phyloP scores from a whole-genome alignment of 2,797 vertebrate genomes.

The Lepus townsendii region DNA sequence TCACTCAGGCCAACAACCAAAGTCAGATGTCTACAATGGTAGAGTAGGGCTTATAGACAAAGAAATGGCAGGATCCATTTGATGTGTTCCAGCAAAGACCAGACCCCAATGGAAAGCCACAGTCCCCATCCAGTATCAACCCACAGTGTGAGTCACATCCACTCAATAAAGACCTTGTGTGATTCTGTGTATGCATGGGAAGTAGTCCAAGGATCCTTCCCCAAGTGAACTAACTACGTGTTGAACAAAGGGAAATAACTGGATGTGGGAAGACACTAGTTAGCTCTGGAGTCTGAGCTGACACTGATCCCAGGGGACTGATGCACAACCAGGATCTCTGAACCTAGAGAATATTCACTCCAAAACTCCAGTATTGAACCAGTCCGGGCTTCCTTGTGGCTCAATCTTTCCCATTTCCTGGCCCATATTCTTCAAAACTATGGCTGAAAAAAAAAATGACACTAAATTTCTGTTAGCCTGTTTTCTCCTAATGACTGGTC shows the following conservation, averaged over 20 bases:
- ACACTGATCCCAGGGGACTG: not conserved
- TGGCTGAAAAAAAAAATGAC: not conserved
- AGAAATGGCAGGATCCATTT: not conserved
- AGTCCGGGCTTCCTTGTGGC: not conserved
- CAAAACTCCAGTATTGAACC: not conserved
- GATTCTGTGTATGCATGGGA: not conserved
- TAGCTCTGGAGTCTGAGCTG: not conserved
- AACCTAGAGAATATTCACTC: not conserved
- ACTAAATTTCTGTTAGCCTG: not conserved
- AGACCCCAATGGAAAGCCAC: not conserved
- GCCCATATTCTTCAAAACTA: not conserved
- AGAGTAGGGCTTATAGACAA: not conserved
- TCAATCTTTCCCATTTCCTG: not conserved
- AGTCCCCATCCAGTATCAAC: not conserved
- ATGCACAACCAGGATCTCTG: not conserved
- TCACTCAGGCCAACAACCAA: not conserved
- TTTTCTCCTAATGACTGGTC: not conserved
- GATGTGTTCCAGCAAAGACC: not conserved
- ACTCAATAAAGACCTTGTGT: not conserved
- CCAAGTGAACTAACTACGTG: not conserved
- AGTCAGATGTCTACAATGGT: not conserved
- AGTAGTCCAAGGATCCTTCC: not conserved
- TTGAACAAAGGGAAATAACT: not conserved
- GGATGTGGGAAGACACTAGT: not conserved
- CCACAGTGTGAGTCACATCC: not conserved